A percentile compares a stretch with the other conserved stretches of the same genome.
phyloP scores from a whole-genome alignment of 2,113 vertebrate genomes.

The Rafetus swinhoei region DNA sequence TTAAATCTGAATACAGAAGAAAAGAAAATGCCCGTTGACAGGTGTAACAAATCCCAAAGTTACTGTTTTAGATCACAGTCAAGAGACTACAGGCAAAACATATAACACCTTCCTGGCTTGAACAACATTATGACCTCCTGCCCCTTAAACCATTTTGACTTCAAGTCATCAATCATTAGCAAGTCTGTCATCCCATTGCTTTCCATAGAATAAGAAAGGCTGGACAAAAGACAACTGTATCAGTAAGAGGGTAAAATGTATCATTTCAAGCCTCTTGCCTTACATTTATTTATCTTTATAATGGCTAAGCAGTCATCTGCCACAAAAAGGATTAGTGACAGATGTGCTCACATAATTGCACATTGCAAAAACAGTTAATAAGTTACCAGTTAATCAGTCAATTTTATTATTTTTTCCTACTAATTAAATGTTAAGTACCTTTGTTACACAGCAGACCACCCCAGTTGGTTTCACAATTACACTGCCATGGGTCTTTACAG shows the following conservation, averaged over 20 bases:
- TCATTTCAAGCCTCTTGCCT: constrained; percentile 5
- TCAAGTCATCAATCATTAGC: not conserved
- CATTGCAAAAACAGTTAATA: constrained; percentile 38
- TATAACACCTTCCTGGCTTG: not conserved
- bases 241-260: constrained; percentile 8
- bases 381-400: constrained; percentile 63
- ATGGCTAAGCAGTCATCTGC: not conserved
- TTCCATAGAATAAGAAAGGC: constrained; percentile 2
- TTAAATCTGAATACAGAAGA: constrained; percentile 84
- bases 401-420: constrained; percentile 47
- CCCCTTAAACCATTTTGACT: not conserved
- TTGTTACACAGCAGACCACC: constrained; percentile 95
- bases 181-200: not conserved
- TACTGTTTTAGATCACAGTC: not conserved
- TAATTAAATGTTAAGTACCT: constrained; percentile 81
- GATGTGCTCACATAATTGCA: constrained; percentile 27
- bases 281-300: not conserved
- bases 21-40: not conserved
- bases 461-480: constrained; percentile 97
- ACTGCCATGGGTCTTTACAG: constrained; percentile 91
- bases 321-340: constrained; percentile 40
- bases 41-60: not conserved
- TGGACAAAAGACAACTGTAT: constrained; percentile 7
- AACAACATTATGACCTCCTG: not conserved
- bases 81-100: not conserved